phyloP scores from a whole-genome alignment of 1,140 invertebrate species.

The Phymorhynchus buccinoides region DNA sequence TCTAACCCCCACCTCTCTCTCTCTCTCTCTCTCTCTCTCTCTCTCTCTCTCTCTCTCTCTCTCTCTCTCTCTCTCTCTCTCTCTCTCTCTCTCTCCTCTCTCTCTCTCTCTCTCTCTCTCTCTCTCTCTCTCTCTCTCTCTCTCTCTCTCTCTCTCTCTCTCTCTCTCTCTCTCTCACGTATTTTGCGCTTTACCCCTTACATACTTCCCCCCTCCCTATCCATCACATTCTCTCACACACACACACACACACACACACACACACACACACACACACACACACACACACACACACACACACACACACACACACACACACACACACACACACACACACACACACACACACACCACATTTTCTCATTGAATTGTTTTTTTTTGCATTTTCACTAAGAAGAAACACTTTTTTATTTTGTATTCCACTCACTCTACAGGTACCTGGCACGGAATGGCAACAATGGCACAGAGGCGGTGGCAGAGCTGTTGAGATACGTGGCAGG shows the following conservation, averaged over 20 bases:
- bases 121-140: too few species aligned
- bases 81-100: neutral
- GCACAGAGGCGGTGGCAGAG: neutral
- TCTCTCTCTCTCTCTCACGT: neutral
- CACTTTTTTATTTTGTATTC: too few species aligned
- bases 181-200: neutral
- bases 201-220: neutral
- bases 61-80: too few species aligned
- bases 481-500: neutral
- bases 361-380: too few species aligned
- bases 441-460: neutral
- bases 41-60: too few species aligned
- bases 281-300: neutral
- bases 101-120: too few species aligned
- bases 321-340: neutral
- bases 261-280: too few species aligned
- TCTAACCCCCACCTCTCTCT: neutral
- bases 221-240: neutral
- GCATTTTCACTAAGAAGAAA: too few species aligned
- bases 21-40: neutral
- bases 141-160: too few species aligned
- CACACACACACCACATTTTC: too few species aligned
- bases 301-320: neutral
- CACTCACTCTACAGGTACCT: conserved; percentile 4
- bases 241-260: too few species aligned